Evolutionary conservation across 1,140 invertebrate species (phyloP), one percentile per base, ranked within the genome.

Genomic region (Delia radicum): DNA sequence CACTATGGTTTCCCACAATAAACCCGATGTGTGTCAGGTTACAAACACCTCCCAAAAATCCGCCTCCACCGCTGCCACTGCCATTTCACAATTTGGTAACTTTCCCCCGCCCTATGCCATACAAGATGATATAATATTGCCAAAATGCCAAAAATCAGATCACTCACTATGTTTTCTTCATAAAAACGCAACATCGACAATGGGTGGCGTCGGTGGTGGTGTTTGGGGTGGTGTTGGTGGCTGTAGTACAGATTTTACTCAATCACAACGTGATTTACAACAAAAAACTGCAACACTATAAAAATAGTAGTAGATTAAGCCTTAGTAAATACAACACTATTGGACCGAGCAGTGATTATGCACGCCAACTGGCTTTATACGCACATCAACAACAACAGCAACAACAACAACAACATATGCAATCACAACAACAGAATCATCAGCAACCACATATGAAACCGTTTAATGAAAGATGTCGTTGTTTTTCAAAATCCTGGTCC

Each of bases 321-420:
- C 42, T 75, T 28, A 80, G 79, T 75, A 85, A 85, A 79, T 85
- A 84, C 74, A 85, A 85, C 67, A 85, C 84, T 27, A 84, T 85
- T 69, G 84, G 84, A 26, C 82, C 84, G 33, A 84, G 81, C 76
- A 85, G 81, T 79, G 83, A 83, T 74, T 85, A 83, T 80, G 80
- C 80, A 0, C 76, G 81, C 10, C 83, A 85, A 55, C 77, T 85
- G 78, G 83, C 81, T 27, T 77, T 82, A 67, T 83, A 85, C 74
- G 80, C 82, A 75, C 82, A 84, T 76, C 81, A 85, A 69, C 81
- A 85, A 67, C 80, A 83, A 67, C 80, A 82, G 63, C 76, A 74
- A n/a, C 63, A 48, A 48, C 81, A 82, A 63, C 79, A 81, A 71
- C 78, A 81, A 77, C 80, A 82, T n/a, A n/a, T n/a, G n/a, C 81